Evolutionary conservation across 37 sponge, comb jelly and placozoan genomes (phyloP), one percentile per base, ranked within the genome.

Genomic region (Cladorhizidae sp.): DNA sequence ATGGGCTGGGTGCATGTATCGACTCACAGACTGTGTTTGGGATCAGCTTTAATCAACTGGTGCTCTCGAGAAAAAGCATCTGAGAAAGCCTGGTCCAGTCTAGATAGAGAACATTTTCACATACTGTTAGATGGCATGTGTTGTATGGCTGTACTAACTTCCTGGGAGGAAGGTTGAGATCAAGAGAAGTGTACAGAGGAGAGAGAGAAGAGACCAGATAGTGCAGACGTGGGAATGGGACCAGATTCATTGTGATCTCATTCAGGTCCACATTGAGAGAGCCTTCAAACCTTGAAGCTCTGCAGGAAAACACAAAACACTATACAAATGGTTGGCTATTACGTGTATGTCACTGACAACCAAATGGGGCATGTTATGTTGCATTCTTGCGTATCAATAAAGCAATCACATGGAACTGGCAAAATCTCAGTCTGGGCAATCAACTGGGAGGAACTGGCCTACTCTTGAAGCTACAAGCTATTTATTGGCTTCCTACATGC

Each of bases 191-290:
- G 72, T 92, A 98, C 25, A 98, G 93, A 52, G 99, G 99, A 21
- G 94, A 81, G 59, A 98, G 85, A 73, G 94, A 69, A 0, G 99
- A 92, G 18, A 98, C 85, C 49, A 98, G 84, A 61, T 98, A 98
- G 74, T 98, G 97, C 32, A 96, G 86, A 21, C 90, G 87, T 50
- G 99, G 99, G 75, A 86, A 98, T 6, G 99, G 99, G 36, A 98
- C 99, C 59, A 98, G 84, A 79, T 98, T 98, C 99, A 98, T 98
- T 0, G 96, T 91, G 26, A 98, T 96, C 75, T 98, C 99, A 84
- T 98, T 98, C 64, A 98, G 64, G 49, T 98, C 99, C 39, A 98
- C 99, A 90, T 98, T 98, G 50, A 98, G 88, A 42, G 94, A 89
- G 0, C 99, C 99, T 52, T 98, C 96, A 80, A 98, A 98, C n/a